Evolutionary conservation across 2,113 vertebrate species (phyloP).

Genomic region (Henicopernis longicauda): DNA sequence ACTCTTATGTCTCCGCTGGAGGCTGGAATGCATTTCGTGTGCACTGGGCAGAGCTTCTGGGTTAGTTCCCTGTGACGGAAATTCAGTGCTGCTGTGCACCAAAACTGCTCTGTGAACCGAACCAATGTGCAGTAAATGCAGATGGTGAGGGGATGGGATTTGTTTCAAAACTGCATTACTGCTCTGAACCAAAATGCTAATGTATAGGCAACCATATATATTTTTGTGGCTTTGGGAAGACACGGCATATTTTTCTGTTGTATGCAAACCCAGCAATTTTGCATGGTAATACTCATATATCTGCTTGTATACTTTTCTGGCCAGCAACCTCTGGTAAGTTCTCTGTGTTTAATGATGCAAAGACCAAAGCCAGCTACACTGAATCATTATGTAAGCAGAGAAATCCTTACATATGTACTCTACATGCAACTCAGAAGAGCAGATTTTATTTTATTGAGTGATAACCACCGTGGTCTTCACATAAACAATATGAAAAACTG

Average conservation of each 20-base stretch:
- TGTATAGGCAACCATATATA: neutral
- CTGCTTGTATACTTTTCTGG: neutral
- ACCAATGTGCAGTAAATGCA: neutral
- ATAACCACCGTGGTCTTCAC: neutral
- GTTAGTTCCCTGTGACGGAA: neutral
- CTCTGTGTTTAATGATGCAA: neutral
- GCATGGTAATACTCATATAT: neutral
- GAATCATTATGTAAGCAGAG: neutral
- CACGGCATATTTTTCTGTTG: neutral
- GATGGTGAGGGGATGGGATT: neutral
- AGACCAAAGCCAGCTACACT: neutral
- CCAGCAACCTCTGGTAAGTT: neutral
- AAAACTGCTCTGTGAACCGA: neutral
- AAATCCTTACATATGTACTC: neutral
- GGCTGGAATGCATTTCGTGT: neutral
- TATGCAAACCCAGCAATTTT: neutral
- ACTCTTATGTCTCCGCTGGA: rapidly evolving
- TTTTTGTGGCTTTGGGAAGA: neutral
- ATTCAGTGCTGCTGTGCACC: neutral
- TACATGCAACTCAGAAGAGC: neutral
- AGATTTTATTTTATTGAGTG: slow-evolving; percentile 46
- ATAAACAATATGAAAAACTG: neutral
- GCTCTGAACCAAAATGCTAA: neutral
- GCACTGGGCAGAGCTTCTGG: neutral
- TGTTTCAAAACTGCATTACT: neutral